These are phyloP conservation scores for Micromesistius poutassou DNA, from an alignment of 2,797 vertebrate genomes.

Conservation along the genomic window DNA sequence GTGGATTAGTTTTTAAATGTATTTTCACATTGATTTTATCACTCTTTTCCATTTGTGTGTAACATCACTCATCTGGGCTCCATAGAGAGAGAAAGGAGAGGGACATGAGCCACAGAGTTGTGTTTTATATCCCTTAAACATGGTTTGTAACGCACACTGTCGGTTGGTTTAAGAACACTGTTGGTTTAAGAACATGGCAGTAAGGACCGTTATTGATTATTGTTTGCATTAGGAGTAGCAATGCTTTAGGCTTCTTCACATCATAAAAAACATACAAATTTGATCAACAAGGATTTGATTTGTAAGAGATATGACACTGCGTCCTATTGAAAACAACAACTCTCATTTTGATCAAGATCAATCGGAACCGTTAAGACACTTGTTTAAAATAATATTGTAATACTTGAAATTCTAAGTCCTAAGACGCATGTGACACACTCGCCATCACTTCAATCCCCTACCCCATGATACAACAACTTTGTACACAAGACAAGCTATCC, in stretches of 20 bases:
- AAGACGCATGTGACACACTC: background rate
- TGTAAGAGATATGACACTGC: background rate
- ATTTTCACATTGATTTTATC: too few relatives aligned
- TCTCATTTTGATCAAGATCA: background rate
- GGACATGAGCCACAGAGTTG: too few relatives aligned
- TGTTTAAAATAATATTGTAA: background rate
- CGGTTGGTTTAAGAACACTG: background rate
- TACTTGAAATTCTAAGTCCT: background rate
- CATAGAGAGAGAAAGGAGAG: too few relatives aligned
- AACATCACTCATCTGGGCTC: too few relatives aligned
- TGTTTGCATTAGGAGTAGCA: background rate
- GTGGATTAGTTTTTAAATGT: background rate
- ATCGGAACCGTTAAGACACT: background rate
- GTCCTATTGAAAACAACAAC: background rate
- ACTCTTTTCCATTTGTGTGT: too few relatives aligned
- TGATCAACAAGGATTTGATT: background rate
- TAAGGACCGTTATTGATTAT: background rate
- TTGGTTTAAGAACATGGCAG: background rate
- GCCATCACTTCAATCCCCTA: slow-evolving; percentile 26
- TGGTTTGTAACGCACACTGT: too few relatives aligned
- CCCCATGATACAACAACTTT: slow-evolving; percentile 42
- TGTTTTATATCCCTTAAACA: too few relatives aligned
- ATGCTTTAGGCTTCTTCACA: background rate
- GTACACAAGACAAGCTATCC: slow-evolving; percentile 44
- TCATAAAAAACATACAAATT: background rate